These are phyloP conservation scores for Trisateles emortualis DNA, from an alignment of 2,888 invertebrate genomes.

Conservation along the genomic window DNA sequence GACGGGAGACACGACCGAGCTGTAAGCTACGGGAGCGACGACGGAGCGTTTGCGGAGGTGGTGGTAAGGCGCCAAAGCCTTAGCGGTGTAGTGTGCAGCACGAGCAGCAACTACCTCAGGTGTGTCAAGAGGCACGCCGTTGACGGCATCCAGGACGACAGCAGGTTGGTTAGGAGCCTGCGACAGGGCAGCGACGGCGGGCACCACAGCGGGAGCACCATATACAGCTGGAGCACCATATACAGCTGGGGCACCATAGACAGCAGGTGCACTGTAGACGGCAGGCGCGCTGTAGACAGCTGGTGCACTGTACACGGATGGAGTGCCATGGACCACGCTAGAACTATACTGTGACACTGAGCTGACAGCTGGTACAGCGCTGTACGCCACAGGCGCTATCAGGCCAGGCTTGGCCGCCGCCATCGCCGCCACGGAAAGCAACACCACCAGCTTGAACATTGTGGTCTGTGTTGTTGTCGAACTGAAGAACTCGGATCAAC, in stretches of 20 bases:
- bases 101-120: slow-evolving; percentile 83
- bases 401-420: slow-evolving; percentile 83
- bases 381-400: slow-evolving; percentile 66
- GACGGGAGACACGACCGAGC: slow-evolving; percentile 62
- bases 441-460: slow-evolving; percentile 87
- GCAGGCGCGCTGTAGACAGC: slow-evolving; percentile 56
- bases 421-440: slow-evolving; percentile 87
- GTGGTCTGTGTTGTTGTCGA: slow-evolving; percentile 78
- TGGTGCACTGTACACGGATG: slow-evolving; percentile 58
- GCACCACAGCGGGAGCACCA: slow-evolving; percentile 45
- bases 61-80: slow-evolving; percentile 74
- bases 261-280: slow-evolving; percentile 62
- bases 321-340: slow-evolving; percentile 64
- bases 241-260: slow-evolving; percentile 58
- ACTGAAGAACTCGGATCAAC: slow-evolving; percentile 73
- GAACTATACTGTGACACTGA: slow-evolving; percentile 67
- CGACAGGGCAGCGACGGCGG: slow-evolving; percentile 52
- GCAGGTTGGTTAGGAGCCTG: slow-evolving; percentile 78
- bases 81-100: slow-evolving; percentile 78
- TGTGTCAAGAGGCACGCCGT: slow-evolving; percentile 82
- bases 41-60: slow-evolving; percentile 75
- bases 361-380: slow-evolving; percentile 59
- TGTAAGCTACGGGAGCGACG: slow-evolving; percentile 60
- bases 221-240: slow-evolving; percentile 41
- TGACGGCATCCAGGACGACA: slow-evolving; percentile 74